phyloP scores from a whole-genome alignment of 2,888 invertebrate species.

The Augochlorella aurata region DNA sequence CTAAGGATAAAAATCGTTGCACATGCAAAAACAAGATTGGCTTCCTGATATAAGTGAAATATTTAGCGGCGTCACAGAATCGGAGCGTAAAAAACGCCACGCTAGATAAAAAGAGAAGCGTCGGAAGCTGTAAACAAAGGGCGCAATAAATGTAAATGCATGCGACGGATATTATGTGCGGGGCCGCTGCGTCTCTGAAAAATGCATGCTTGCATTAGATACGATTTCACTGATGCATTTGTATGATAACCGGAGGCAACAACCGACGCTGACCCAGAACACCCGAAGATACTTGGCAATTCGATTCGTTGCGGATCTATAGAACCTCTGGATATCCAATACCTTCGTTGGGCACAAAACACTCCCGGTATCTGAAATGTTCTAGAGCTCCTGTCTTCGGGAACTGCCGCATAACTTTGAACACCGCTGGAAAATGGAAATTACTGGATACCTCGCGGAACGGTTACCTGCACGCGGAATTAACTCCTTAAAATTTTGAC shows the following conservation, averaged over 20 bases:
- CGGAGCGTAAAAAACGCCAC: no score
- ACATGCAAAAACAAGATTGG: background rate
- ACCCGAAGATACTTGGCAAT: slow-evolving; percentile 62
- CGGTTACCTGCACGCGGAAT: background rate
- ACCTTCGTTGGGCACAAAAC: slow-evolving; percentile 49
- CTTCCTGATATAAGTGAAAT: background rate
- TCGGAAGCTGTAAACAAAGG: slow-evolving; percentile 4
- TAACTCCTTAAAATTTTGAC: background rate
- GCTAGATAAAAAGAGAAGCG: background rate
- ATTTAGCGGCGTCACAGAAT: background rate
- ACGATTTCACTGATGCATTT: slow-evolving; percentile 52
- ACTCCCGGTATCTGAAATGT: slow-evolving; percentile 46
- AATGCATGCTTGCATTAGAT: slow-evolving; percentile 40
- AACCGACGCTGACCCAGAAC: slow-evolving; percentile 42
- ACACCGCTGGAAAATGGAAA: slow-evolving; percentile 6
- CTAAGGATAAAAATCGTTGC: background rate
- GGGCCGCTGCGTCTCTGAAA: slow-evolving; percentile 27
- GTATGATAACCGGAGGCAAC: slow-evolving; percentile 59
- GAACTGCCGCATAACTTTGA: slow-evolving; percentile 24
- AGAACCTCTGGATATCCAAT: slow-evolving; percentile 56
- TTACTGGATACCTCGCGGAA: background rate
- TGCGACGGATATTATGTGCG: slow-evolving; percentile 29
- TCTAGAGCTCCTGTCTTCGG: slow-evolving; percentile 15
- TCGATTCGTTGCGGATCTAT: slow-evolving; percentile 54
- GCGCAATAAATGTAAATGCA: slow-evolving; percentile 43